phyloP scores from a whole-genome alignment of 2,888 invertebrate genomes.

The Dynastes maya region DNA sequence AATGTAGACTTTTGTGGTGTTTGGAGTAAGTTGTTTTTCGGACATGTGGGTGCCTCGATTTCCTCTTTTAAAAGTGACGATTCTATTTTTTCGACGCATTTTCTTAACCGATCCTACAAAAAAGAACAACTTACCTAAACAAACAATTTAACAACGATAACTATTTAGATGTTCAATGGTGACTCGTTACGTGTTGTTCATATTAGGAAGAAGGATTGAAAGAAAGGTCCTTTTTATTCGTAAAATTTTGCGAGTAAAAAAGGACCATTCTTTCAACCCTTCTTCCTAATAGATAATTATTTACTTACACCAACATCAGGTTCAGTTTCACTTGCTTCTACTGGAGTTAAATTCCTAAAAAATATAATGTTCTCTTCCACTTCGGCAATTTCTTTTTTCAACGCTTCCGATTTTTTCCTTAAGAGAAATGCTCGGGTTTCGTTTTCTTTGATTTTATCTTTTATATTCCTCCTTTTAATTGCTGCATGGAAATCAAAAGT shows the following conservation, averaged over 20 bases:
- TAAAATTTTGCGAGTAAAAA: no score
- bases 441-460: slow-evolving; percentile 45
- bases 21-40: not conserved
- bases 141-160: not conserved
- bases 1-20: slow-evolving; percentile 21
- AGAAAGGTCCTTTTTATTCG: no score
- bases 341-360: slow-evolving; percentile 52
- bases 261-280: no score
- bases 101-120: slow-evolving; percentile 51
- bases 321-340: slow-evolving; percentile 47
- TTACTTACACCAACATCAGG: slow-evolving; percentile 48
- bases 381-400: slow-evolving; percentile 46
- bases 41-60: not conserved
- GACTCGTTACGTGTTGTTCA: no score
- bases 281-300: not conserved
- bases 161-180: not conserved
- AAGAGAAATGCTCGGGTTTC: slow-evolving; percentile 45
- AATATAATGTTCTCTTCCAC: slow-evolving; percentile 49
- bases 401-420: slow-evolving; percentile 30
- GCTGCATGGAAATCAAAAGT: not conserved
- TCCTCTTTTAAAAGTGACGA: slow-evolving; percentile 41
- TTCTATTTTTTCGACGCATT: slow-evolving; percentile 52
- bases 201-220: no score
- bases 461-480: slow-evolving; percentile 38
- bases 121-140: not conserved